phyloP scores from a whole-genome alignment of 2,797 vertebrate genomes.

The Thamnophis elegans region DNA sequence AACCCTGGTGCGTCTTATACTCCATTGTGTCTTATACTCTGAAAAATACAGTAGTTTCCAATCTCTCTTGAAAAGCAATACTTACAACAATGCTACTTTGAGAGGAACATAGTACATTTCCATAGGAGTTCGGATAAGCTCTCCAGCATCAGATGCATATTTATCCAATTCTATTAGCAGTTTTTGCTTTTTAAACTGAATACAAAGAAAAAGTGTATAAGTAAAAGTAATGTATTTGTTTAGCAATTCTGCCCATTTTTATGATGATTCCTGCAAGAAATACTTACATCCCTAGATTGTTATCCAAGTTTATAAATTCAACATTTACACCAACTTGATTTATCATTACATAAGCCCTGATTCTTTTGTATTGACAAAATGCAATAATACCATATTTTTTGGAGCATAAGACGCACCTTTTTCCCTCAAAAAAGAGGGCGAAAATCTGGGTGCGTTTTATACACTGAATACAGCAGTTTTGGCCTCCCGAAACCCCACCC shows the following conservation, averaged over 20 bases:
- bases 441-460: no score
- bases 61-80: slow-evolving; percentile 43
- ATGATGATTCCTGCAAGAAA: background rate
- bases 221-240: background rate
- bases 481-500: no score
- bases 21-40: no score
- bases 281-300: background rate
- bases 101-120: slow-evolving; percentile 94
- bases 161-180: slow-evolving; percentile 87
- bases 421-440: no score
- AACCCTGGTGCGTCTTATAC: no score
- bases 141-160: slow-evolving; percentile 86
- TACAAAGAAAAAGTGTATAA: slow-evolving; percentile 34
- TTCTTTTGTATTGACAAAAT: slow-evolving; percentile 6
- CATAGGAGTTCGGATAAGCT: slow-evolving; percentile 89
- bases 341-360: background rate
- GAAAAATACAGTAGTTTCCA: background rate
- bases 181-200: slow-evolving; percentile 94
- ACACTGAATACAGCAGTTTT: no score
- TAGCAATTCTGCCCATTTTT: background rate
- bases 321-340: background rate
- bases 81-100: slow-evolving; percentile 93
- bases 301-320: background rate
- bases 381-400: rapidly evolving
- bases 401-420: no score